These are phyloP conservation scores for Manis pentadactyla DNA, from an alignment of 2,797 vertebrate genomes.

Conservation along the genomic window DNA sequence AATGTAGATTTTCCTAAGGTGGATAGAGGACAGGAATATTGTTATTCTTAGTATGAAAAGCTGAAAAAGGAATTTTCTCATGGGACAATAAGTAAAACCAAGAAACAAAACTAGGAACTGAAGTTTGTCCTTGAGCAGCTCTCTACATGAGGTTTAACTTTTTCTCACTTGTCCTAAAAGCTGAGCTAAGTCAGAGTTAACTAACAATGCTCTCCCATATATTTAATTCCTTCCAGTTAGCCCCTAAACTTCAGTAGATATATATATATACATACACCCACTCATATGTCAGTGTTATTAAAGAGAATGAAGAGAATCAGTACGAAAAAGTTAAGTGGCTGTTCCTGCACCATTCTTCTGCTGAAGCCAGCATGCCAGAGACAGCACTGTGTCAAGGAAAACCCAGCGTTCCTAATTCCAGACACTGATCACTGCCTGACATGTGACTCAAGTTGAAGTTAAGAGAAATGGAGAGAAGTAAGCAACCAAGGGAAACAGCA, in stretches of 20 bases:
- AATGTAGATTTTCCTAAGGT: not conserved
- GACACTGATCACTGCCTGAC: not conserved
- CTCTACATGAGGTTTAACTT: not conserved
- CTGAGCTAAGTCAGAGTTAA: not conserved
- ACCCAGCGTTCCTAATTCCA: not conserved
- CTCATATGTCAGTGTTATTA: not conserved
- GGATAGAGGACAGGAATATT: not conserved
- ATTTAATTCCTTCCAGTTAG: constrained; percentile 16
- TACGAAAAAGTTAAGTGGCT: not conserved
- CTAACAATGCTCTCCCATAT: not conserved
- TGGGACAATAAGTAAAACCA: not conserved
- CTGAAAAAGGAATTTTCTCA: not conserved
- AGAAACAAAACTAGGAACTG: constrained; percentile 25
- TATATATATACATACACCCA: not conserved
- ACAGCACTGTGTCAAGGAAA: not conserved
- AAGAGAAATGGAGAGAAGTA: not conserved
- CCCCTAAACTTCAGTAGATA: constrained; percentile 13
- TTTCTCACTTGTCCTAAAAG: not conserved
- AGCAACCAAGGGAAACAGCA: not conserved
- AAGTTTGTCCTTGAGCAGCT: not conserved
- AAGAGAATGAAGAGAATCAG: not conserved
- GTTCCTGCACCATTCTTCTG: not conserved
- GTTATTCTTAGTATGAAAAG: not conserved
- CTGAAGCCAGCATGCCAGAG: not conserved
- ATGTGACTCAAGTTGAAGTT: not conserved